Conservation (phyloP, 2,113 vertebrate species). For the Manacus vitellinus region DNA sequence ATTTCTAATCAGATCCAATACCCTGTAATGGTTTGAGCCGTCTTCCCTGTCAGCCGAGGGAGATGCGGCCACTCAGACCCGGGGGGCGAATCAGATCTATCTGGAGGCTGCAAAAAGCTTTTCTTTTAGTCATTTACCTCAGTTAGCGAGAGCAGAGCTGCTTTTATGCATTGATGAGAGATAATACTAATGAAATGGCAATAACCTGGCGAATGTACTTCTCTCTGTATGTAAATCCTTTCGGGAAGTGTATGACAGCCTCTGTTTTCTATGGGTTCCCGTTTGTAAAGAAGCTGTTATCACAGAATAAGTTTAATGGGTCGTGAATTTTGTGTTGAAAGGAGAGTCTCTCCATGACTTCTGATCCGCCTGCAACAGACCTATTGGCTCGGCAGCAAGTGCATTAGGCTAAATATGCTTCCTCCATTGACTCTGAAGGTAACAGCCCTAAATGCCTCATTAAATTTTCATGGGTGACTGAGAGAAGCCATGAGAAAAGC, state of each 20-base stretch:
- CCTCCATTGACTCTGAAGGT: constrained; percentile 77
- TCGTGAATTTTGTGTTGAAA: constrained; percentile 76
- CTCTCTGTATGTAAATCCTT: constrained; percentile 70
- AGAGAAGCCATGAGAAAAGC: constrained; percentile 62
- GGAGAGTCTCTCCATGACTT: constrained; percentile 67
- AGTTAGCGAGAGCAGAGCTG: background rate
- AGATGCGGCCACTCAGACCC: background rate
- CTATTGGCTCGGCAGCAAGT: constrained; percentile 69
- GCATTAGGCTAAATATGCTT: constrained; percentile 78
- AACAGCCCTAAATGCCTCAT: constrained; percentile 80
- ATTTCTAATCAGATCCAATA: background rate
- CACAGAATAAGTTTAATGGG: constrained; percentile 79
- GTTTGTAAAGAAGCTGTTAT: constrained; percentile 77
- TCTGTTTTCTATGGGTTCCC: constrained; percentile 43
- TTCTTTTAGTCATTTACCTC: constrained; percentile 7
- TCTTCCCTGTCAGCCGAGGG: background rate
- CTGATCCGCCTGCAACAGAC: constrained; percentile 64
- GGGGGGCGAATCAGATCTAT: background rate
- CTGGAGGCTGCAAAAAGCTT: constrained; percentile 8
- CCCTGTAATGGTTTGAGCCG: background rate
- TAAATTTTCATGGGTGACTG: constrained; percentile 80
- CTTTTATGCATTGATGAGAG: constrained; percentile 40
- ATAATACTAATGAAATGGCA: constrained; percentile 19
- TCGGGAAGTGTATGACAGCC: constrained; percentile 64
- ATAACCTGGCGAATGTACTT: constrained; percentile 51